phyloP scores from a whole-genome alignment of 2,888 invertebrate genomes.

The Aporophyla nigra region DNA sequence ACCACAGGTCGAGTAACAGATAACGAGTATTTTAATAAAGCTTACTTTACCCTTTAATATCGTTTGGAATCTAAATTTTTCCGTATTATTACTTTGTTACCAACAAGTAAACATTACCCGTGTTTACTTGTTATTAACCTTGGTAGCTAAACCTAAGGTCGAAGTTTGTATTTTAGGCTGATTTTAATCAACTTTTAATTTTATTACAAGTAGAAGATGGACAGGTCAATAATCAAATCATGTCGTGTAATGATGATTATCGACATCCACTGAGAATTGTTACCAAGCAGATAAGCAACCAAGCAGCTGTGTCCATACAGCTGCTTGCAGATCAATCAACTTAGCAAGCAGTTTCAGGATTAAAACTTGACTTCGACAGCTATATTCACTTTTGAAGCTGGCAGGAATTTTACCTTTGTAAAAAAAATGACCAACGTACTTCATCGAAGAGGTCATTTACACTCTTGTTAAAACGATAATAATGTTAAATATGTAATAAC shows the following conservation, averaged over 20 bases:
- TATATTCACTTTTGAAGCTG: neutral
- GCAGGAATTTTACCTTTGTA: neutral
- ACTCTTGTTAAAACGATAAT: neutral
- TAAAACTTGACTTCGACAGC: neutral
- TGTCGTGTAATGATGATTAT: neutral
- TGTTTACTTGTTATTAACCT: neutral
- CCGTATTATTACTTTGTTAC: neutral
- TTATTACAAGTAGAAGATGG: neutral
- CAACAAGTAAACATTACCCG: too few species aligned
- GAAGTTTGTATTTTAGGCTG: neutral
- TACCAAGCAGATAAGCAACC: neutral
- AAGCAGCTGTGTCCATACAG: too few species aligned
- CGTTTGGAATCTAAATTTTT: neutral
- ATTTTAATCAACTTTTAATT: neutral
- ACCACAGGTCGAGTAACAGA: neutral
- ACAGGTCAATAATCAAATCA: neutral
- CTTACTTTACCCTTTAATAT: neutral
- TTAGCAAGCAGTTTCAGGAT: neutral
- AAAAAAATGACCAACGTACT: neutral
- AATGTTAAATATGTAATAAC: constrained; percentile 50
- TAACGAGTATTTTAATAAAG: neutral
- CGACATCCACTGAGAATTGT: neutral
- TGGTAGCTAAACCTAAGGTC: neutral
- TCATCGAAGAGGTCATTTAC: neutral
- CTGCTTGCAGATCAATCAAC: neutral